Evolutionary conservation across 2,113 vertebrate species (phyloP), one percentile per base, ranked within the genome.

Genomic region (Gorsachius goisagi): DNA sequence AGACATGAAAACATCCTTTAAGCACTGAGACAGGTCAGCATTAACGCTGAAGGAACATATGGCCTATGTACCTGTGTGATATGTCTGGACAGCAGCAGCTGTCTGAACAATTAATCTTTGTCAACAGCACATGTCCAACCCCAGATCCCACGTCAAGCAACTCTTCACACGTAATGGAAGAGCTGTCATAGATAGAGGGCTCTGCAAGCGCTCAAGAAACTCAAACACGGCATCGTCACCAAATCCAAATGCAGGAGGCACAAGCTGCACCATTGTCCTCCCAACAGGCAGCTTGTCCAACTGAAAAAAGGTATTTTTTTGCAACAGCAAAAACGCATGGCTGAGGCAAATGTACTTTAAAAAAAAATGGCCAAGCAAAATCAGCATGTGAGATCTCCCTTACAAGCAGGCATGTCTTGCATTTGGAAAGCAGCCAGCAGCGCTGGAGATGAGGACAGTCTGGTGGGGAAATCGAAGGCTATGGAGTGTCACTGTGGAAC

Each of bases 1-100:
- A 74, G 87, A 49, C 50, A 81, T 14, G 58, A 79, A 79, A 91
- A 35, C n/a, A 89, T 49, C 75, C 79, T 53, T 81, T 27, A 68
- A 74, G 44, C 69, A 73, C 85, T 30, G 67, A 22, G 85, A 56
- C 92, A 94, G 69, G 92, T 50, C 88, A 88, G 86, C 79, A 35
- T 32, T 64, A 71, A 63, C 19, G 56, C 66, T 2, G 9, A 72
- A 77, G 68, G 74, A 90, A 68, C 90, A 85, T 63, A 95, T 69
- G 74, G 93, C 62, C 83, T 19, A 39, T 28, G 33, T 58, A 83
- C 67, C 82, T 88, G 85, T 0, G 12, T 60, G 92, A 86, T n/a
- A 49, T 32, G 52, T 24, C 88, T 75, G 95, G 83, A 45, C 80
- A 89, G 69, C 56, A 92, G 90, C 90, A 93, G 59, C 90, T 92